phyloP scores from a whole-genome alignment of 2,797 vertebrate genomes.

The Sandelia bainsii region DNA sequence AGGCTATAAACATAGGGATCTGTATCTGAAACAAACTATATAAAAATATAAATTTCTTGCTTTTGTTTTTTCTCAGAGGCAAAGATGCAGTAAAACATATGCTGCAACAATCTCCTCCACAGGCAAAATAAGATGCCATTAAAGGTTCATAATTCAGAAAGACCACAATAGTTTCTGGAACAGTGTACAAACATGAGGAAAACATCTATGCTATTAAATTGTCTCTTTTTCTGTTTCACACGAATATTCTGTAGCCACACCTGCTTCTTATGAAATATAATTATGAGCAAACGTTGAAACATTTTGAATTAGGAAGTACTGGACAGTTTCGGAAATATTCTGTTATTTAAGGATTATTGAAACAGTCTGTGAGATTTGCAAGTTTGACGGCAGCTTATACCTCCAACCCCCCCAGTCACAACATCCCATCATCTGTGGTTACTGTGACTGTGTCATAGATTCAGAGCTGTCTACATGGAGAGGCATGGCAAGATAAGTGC shows the following conservation, averaged over 20 bases:
- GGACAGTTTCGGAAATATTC: slow-evolving; percentile 2
- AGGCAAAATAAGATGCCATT: neutral
- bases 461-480: slow-evolving; percentile 35
- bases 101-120: neutral
- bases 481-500: slow-evolving; percentile 38
- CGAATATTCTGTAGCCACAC: neutral
- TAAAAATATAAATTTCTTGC: no score
- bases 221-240: neutral
- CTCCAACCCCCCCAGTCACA: neutral
- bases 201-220: neutral
- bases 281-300: neutral
- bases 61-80: neutral
- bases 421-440: slow-evolving; percentile 6
- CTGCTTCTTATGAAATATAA: neutral
- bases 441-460: slow-evolving; percentile 18
- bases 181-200: neutral
- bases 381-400: slow-evolving; percentile 11
- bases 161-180: neutral
- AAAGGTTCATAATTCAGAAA: neutral
- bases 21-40: no score
- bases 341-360: neutral
- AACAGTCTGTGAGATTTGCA: slow-evolving; percentile 7
- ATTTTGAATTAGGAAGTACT: slow-evolving; percentile 1
- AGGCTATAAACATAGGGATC: no score
- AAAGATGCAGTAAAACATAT: neutral